Conservation (phyloP, 2,113 vertebrate species). For the Greenwoodochromis staneri region DNA sequence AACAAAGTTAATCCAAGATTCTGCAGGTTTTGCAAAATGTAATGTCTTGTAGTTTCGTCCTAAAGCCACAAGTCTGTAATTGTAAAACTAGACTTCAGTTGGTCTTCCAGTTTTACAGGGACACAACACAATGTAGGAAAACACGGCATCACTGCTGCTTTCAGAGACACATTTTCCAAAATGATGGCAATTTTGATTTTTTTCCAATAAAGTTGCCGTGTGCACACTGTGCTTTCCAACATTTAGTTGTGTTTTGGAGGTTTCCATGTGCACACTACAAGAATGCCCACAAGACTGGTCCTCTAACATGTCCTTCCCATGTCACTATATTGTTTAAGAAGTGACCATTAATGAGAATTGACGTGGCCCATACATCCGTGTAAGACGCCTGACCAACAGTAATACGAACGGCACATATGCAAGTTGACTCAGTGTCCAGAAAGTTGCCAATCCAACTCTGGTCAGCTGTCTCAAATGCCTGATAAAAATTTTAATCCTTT, state of each 20-base stretch:
- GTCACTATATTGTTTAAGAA: neutral
- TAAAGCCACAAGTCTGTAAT: neutral
- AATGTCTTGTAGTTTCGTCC: neutral
- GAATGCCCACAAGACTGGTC: neutral
- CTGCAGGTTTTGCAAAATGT: neutral
- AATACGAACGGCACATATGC: neutral
- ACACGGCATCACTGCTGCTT: neutral
- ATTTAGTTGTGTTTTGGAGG: neutral
- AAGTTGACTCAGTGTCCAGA: neutral
- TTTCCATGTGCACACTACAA: neutral
- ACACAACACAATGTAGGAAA: neutral
- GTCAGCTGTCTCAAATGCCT: neutral
- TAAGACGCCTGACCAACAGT: neutral
- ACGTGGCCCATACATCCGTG: neutral
- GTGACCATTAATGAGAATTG: neutral
- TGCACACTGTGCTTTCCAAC: neutral
- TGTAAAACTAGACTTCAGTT: neutral
- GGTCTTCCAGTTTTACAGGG: neutral
- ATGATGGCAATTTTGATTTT: neutral
- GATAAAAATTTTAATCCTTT: neutral
- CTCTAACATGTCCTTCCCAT: neutral
- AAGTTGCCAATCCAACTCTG: neutral
- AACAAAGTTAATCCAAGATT: neutral
- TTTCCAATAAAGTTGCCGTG: neutral
- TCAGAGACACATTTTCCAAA: neutral